Evolutionary conservation across 2,888 invertebrate genomes (phyloP).

Genomic region (Hyposoter didymator): DNA sequence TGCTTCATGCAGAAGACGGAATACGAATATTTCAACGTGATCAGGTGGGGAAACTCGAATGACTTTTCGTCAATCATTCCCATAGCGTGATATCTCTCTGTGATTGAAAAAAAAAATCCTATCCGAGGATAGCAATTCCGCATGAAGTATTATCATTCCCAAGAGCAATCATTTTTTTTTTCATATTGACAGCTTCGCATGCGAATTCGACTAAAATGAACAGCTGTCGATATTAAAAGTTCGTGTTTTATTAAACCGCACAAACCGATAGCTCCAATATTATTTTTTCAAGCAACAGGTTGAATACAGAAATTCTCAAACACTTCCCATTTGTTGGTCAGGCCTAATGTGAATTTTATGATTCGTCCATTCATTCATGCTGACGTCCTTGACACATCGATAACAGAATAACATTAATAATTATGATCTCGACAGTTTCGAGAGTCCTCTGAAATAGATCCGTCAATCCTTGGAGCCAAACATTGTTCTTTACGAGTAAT

Average conservation of each 20-base stretch:
- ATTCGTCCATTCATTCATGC: background rate
- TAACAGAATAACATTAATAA: background rate
- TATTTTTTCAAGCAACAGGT: background rate
- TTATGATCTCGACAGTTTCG: background rate
- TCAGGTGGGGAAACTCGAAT: background rate
- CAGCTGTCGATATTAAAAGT: background rate
- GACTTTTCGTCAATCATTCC: constrained; percentile 31
- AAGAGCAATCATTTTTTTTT: constrained; percentile 43
- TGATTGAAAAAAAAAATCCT: background rate
- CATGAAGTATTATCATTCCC: constrained; percentile 36
- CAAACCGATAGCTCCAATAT: background rate
- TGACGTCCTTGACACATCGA: background rate
- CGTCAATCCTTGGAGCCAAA: background rate
- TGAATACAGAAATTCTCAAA: background rate
- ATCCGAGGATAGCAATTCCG: constrained; percentile 9
- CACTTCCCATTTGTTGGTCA: background rate
- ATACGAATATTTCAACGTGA: background rate
- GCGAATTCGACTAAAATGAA: background rate
- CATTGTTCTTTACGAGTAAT: background rate
- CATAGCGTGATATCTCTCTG: constrained; percentile 15
- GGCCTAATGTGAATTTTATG: background rate
- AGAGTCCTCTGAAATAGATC: background rate
- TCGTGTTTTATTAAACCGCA: background rate
- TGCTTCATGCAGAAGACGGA: background rate
- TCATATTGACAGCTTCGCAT: background rate